Evolutionary conservation across 2,888 invertebrate species (phyloP), one percentile per base, ranked within the genome.

Genomic region (Drosophila formosana): DNA sequence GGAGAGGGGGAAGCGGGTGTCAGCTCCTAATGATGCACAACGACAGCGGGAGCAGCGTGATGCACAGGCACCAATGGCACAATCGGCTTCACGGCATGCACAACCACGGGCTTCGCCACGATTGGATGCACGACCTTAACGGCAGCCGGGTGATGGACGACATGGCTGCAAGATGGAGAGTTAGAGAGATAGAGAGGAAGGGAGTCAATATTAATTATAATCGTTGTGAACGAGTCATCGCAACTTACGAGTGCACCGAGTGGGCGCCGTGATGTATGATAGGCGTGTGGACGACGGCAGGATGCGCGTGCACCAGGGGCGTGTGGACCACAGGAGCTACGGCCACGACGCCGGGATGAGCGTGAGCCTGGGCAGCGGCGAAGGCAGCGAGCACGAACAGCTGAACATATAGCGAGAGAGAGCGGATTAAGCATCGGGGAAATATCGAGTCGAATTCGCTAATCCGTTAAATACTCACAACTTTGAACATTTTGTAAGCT

Each of bases 111-210:
- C 64, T 89, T 90, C 60, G 82, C 90, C 34, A 90, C 68, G 25
- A 90, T 62, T 2, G 86, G 89, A 57, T 91, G 85, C 8, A 92
- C 75, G 34, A 90, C 86, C 81, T 89, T 91, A 26, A 91, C 85
- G 41, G 93, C 88, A 13, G 88, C 89, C 61, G 93, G 93, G 62
- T 94, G 93, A 81, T 90, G 90, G 52, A 90, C 89, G 34, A 90
- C 90, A 60, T 90, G 90, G 4, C 90, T 90, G 49, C 4, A 25
- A n/a, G 37, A 37, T 1, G n/a, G n/a, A 2, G 6, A n/a, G 34
- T 4, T 11, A n/a, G 4, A 37, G 34, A n/a, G 32, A 37, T 11
- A 37, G 32, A 8, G 9, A 30, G 8, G 49, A 46, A 11, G n/a
- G 39, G 11, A 67, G 28, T 26, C 7, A 60, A 37, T 18, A 18